A percentile compares a stretch with the other conserved stretches of the same genome.
These are phyloP conservation scores for Cyprinodon brontotheroides DNA, from an alignment of 2,113 vertebrate genomes.

Conservation along the genomic window DNA sequence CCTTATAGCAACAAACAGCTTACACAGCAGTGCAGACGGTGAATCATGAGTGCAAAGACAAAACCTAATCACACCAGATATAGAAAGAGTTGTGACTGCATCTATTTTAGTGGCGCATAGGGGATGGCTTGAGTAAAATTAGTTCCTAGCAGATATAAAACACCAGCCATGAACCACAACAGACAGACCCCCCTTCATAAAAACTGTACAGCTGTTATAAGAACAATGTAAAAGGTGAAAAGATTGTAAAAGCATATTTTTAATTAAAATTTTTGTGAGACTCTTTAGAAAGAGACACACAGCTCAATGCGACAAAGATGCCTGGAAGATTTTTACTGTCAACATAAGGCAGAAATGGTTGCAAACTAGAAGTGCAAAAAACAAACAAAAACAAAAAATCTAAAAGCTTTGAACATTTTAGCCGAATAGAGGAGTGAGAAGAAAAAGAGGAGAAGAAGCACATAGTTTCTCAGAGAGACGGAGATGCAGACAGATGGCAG, in stretches of 20 bases:
- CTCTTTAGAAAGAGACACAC: slow-evolving; percentile 14
- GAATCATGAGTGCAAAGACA: slow-evolving; percentile 47
- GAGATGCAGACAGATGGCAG: slow-evolving; percentile 28
- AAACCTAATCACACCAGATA: slow-evolving; percentile 34
- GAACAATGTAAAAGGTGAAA: not conserved
- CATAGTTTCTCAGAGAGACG: slow-evolving; percentile 24
- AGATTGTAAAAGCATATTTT: not conserved
- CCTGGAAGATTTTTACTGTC: slow-evolving; percentile 14
- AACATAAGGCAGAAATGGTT: slow-evolving; percentile 20
- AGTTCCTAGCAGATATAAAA: not conserved
- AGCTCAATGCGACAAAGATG: slow-evolving; percentile 36
- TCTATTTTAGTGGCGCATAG: not conserved
- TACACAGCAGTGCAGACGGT: slow-evolving; percentile 40
- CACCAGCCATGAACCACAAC: not conserved
- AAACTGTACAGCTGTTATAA: not conserved
- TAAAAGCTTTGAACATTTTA: slow-evolving; percentile 40
- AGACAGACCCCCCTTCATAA: not conserved
- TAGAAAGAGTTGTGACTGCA: not conserved
- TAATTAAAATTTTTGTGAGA: slow-evolving; percentile 30
- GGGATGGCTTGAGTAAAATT: not conserved
- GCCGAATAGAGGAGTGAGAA: slow-evolving; percentile 20
- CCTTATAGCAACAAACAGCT: slow-evolving; percentile 20
- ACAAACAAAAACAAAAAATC: slow-evolving; percentile 25
- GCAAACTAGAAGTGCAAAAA: slow-evolving; percentile 7
- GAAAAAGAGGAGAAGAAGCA: slow-evolving; percentile 24